Conservation (phyloP, 2,797 vertebrate genomes). For the Arrhamphus sclerolepis region DNA sequence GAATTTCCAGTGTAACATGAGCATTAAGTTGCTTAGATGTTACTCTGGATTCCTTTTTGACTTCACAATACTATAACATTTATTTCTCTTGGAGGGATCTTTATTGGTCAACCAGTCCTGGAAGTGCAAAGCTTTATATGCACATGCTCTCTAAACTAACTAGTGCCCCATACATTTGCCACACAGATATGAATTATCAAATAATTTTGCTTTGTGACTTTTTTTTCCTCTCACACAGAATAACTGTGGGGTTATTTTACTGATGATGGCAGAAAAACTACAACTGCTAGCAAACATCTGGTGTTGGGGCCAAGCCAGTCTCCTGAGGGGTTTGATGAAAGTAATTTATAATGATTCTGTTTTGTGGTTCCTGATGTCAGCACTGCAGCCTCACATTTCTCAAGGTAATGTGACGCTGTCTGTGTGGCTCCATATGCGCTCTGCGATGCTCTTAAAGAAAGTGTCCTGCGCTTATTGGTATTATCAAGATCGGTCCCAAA, state of each 20-base stretch:
- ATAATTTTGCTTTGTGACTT: neutral
- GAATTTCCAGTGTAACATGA: too few relatives aligned
- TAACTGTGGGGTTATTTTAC: slow-evolving; percentile 54
- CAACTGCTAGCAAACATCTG: slow-evolving; percentile 69
- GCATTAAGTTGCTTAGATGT: too few relatives aligned
- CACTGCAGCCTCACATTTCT: slow-evolving; percentile 36
- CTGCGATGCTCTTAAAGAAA: slow-evolving; percentile 12
- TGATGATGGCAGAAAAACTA: slow-evolving; percentile 68
- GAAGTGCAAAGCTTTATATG: too few relatives aligned
- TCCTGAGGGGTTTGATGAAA: slow-evolving; percentile 35
- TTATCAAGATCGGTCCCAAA: neutral
- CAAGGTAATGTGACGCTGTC: slow-evolving; percentile 6
- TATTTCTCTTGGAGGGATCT: too few relatives aligned
- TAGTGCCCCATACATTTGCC: too few relatives aligned
- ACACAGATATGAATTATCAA: too few relatives aligned
- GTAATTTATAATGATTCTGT: slow-evolving; percentile 38
- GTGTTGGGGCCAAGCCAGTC: slow-evolving; percentile 40
- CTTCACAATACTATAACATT: too few relatives aligned
- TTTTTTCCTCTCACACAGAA: neutral
- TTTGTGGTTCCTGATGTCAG: slow-evolving; percentile 35
- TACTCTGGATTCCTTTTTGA: too few relatives aligned
- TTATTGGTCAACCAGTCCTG: too few relatives aligned
- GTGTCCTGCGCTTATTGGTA: neutral
- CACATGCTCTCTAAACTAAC: too few relatives aligned
- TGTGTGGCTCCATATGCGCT: slow-evolving; percentile 14